Conservation (phyloP, 2,797 vertebrate species). For the Schizopygopsis malacanthus region DNA sequence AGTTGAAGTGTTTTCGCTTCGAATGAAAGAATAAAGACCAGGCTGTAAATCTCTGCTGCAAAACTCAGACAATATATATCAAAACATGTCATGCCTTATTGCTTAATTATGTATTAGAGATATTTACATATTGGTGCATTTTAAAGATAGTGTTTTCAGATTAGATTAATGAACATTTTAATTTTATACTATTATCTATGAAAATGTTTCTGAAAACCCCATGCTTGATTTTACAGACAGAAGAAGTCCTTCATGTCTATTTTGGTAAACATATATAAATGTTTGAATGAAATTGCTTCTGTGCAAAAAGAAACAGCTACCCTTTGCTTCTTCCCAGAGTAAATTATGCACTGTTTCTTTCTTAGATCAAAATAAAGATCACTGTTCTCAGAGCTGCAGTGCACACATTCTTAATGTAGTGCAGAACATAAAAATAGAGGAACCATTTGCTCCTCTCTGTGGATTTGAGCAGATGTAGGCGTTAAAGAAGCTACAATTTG, state of each 20-base stretch:
- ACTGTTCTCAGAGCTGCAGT: background rate
- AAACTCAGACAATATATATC: background rate
- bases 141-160: background rate
- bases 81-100: background rate
- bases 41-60: background rate
- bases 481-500: constrained; percentile 22
- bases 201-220: background rate
- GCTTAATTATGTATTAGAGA: background rate
- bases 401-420: constrained; percentile 20
- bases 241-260: background rate
- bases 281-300: background rate
- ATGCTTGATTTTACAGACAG: background rate
- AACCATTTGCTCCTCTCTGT: background rate
- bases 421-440: constrained; percentile 27
- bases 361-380: background rate
- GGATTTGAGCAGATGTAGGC: constrained; percentile 12
- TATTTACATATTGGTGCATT: background rate
- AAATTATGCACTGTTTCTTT: background rate
- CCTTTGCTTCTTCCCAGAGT: background rate
- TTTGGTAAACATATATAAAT: background rate
- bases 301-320: background rate
- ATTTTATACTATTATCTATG: background rate
- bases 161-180: background rate
- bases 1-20: background rate
- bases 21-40: background rate